A percentile compares a stretch with the other conserved stretches of the same genome.
Conservation (phyloP, 2,113 vertebrate species). For the Marcusenius ussheri region DNA sequence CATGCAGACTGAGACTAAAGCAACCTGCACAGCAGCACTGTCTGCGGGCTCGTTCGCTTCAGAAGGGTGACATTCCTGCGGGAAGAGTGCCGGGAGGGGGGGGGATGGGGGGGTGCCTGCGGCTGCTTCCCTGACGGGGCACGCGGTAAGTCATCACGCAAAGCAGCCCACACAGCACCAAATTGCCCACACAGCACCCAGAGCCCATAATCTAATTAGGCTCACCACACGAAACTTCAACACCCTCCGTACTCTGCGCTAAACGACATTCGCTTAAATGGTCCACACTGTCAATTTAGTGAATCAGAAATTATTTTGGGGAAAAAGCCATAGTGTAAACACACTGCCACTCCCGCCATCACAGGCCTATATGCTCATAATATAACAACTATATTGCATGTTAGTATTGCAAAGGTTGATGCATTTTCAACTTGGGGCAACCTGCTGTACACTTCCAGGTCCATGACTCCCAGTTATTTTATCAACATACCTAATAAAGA, state of each 20-base stretch:
- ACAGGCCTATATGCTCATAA: not conserved
- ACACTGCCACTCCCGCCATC: not conserved
- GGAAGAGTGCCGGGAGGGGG: not conserved
- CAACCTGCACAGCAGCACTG: not conserved
- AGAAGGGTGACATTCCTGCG: not conserved
- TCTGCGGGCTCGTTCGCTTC: not conserved
- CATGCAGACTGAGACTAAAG: not conserved
- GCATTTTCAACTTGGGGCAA: not conserved
- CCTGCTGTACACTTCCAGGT: not conserved
- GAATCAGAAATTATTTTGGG: conserved; percentile 3
- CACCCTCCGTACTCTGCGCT: not conserved
- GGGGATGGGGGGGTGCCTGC: not conserved
- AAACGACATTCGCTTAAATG: not conserved
- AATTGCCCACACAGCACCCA: not conserved
- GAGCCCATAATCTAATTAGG: not conserved
- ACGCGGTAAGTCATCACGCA: not conserved
- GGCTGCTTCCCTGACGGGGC: not conserved
- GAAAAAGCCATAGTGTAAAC: not conserved
- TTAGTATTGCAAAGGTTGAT: not conserved
- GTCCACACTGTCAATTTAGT: not conserved
- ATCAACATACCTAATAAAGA: not conserved
- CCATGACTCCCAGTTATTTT: not conserved
- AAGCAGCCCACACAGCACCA: not conserved
- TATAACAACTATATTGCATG: not conserved
- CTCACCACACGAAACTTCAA: not conserved